Percentiles rank a stretch among this genome's conserved stretches.
Evolutionary conservation across 2,113 vertebrate species (phyloP).

Genomic region (Heterochromis multidens): DNA sequence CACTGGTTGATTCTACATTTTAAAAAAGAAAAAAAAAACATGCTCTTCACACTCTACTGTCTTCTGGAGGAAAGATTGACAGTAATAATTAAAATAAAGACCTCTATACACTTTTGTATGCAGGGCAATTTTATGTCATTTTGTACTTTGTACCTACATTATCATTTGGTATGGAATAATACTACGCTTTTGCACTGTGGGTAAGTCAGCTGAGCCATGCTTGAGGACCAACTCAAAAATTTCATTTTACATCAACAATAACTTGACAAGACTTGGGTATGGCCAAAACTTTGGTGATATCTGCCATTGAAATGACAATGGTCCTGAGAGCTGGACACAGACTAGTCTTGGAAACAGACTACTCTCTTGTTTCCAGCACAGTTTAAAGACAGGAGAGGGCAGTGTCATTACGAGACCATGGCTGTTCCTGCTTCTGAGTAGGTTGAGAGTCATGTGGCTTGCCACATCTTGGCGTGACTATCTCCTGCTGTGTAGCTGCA

Average conservation of each 20-base stretch:
- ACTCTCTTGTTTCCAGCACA: neutral
- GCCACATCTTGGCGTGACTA: accelerated
- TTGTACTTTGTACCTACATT: neutral
- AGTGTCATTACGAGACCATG: neutral
- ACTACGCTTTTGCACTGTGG: accelerated
- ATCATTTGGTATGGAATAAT: neutral
- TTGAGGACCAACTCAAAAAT: neutral
- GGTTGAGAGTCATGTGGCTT: neutral
- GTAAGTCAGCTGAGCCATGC: neutral
- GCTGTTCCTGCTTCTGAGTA: neutral
- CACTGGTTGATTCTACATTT: too few species aligned
- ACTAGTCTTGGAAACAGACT: neutral
- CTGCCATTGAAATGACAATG: neutral
- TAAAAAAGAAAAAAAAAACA: too few species aligned
- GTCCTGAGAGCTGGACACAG: neutral
- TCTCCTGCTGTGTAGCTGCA: neutral
- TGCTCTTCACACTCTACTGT: neutral
- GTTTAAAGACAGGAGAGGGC: neutral
- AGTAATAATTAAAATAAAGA: neutral
- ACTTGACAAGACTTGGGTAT: too few species aligned
- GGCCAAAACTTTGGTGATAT: neutral
- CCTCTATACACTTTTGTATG: neutral
- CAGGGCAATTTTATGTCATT: neutral
- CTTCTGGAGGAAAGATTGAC: neutral
- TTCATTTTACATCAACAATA: too few species aligned